Evolutionary conservation across 2,888 invertebrate species (phyloP).

Genomic region (Eugnorisma glareosa): DNA sequence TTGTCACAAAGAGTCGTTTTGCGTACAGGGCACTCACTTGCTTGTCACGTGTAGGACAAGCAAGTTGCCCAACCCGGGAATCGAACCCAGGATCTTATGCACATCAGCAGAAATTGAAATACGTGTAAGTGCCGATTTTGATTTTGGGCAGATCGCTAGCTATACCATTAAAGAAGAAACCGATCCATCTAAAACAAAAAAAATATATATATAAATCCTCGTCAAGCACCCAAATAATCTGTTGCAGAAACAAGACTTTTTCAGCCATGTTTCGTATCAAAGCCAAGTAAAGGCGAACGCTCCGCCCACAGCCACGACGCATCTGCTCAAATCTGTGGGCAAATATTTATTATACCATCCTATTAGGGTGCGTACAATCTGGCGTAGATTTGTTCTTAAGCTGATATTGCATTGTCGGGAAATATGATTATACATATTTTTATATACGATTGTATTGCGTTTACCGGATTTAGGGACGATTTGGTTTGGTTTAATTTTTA

Average conservation of each 20-base stretch:
- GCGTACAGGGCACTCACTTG: too few relatives aligned
- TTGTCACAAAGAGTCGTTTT: too few relatives aligned
- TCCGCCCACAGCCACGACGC: conserved; percentile 78
- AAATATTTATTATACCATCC: conserved; percentile 80
- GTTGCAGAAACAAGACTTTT: conserved; percentile 66
- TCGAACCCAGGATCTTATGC: too few relatives aligned
- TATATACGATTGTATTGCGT: conserved; percentile 40
- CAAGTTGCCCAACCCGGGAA: too few relatives aligned
- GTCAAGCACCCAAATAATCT: conserved; percentile 58
- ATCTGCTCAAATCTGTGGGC: conserved; percentile 81
- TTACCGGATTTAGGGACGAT: conserved; percentile 32
- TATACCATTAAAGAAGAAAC: not conserved
- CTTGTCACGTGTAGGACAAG: too few relatives aligned
- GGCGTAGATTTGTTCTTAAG: conserved; percentile 59
- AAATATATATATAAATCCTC: conserved; percentile 1
- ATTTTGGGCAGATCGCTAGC: not conserved
- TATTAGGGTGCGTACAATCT: conserved; percentile 69
- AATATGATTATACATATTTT: conserved; percentile 56
- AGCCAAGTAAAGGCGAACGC: conserved; percentile 65
- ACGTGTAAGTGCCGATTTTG: not conserved
- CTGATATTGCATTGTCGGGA: conserved; percentile 61
- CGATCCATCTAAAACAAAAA: not conserved
- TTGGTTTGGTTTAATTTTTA: conserved; percentile 40
- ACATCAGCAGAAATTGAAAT: not conserved
- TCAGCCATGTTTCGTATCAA: conserved; percentile 69